Evolutionary conservation across 1,140 invertebrate genomes (phyloP).

Genomic region (Pseudachorutes palmiensis): DNA sequence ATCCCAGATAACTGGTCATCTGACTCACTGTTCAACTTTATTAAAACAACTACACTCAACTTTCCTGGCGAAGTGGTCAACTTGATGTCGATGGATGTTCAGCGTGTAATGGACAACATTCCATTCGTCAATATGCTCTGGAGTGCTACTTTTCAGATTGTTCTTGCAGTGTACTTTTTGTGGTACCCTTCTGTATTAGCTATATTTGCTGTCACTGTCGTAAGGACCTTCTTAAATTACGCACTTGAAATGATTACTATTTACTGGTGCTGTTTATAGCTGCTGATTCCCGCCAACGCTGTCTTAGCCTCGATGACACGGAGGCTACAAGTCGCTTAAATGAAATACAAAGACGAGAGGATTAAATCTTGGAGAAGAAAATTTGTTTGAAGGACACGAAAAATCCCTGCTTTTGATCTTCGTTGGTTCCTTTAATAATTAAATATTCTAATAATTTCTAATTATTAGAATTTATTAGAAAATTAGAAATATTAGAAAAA

Average conservation of each 20-base stretch:
- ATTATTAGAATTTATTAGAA: too few relatives aligned
- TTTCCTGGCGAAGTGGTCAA: constrained; percentile 74
- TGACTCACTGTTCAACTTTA: background rate
- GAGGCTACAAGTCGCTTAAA: constrained; percentile 70
- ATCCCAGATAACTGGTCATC: background rate
- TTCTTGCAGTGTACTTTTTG: constrained; percentile 43
- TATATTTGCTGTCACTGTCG: constrained; percentile 46
- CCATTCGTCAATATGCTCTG: constrained; percentile 53
- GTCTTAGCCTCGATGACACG: constrained; percentile 70
- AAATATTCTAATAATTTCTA: background rate
- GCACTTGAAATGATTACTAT: background rate
- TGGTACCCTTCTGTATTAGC: constrained; percentile 45
- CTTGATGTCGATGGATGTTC: constrained; percentile 80
- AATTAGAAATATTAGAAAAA: too few relatives aligned
- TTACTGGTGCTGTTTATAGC: constrained; percentile 29
- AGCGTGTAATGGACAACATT: constrained; percentile 48
- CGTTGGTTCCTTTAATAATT: background rate
- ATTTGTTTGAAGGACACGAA: background rate
- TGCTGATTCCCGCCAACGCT: constrained; percentile 83
- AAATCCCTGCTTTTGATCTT: background rate
- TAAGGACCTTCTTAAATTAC: constrained; percentile 23
- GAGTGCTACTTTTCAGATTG: constrained; percentile 56
- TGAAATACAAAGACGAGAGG: constrained; percentile 84
- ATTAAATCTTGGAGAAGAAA: constrained; percentile 54
- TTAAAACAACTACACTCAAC: background rate